Percentiles rank a stretch among this genome's conserved stretches.
These are phyloP conservation scores for Crypturellus undulatus DNA, from an alignment of 2,113 vertebrate species.

Conservation along the genomic window DNA sequence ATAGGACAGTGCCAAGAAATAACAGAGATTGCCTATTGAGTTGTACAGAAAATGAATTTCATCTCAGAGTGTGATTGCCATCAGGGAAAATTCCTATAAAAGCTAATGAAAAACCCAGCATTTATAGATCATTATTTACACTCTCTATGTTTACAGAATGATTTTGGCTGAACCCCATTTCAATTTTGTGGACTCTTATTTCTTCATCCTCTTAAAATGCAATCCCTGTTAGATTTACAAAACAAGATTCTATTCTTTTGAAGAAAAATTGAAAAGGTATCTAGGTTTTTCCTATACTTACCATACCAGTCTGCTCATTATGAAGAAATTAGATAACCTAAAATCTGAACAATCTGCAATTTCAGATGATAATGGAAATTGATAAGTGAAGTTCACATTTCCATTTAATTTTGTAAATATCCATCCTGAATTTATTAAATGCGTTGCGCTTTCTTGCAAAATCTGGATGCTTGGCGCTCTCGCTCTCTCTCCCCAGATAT, in stretches of 20 bases:
- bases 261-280: background rate
- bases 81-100: background rate
- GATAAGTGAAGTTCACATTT: background rate
- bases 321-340: background rate
- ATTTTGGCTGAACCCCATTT: background rate
- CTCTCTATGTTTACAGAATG: background rate
- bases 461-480: background rate
- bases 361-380: background rate
- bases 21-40: background rate
- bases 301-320: background rate
- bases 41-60: background rate
- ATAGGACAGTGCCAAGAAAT: background rate
- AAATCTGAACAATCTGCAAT: background rate
- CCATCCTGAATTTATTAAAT: background rate
- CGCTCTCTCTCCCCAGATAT: background rate
- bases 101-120: background rate
- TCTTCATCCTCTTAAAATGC: background rate
- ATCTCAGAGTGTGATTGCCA: background rate
- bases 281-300: background rate
- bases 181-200: background rate
- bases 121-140: background rate
- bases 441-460: background rate
- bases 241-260: background rate
- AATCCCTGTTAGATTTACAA: background rate
- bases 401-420: background rate